Conservation (phyloP, 2,797 vertebrate genomes). For the Pteropus rufus region DNA sequence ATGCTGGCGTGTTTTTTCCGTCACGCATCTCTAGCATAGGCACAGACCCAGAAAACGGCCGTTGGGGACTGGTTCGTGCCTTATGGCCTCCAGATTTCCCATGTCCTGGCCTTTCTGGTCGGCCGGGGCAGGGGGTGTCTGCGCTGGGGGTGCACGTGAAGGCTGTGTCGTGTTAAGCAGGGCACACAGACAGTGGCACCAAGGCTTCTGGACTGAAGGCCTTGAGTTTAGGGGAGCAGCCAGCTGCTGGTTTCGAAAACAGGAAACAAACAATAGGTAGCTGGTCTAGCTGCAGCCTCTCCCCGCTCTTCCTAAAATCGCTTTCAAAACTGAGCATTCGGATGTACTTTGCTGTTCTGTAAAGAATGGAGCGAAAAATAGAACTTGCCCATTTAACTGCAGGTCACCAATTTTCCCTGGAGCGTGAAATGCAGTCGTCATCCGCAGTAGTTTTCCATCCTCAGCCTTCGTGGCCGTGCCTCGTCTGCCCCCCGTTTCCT, state of each 20-base stretch:
- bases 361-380: neutral
- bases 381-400: neutral
- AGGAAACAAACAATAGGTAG: neutral
- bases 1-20: neutral
- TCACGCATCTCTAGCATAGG: neutral
- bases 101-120: neutral
- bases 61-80: neutral
- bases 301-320: neutral
- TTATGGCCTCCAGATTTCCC: neutral
- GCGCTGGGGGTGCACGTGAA: neutral
- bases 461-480: neutral
- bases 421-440: neutral
- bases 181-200: rapidly evolving
- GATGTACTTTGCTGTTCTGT: neutral
- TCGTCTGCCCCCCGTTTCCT: neutral
- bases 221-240: neutral
- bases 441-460: neutral
- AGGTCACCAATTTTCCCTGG: neutral
- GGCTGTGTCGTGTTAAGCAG: neutral
- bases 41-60: neutral
- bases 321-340: neutral
- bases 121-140: neutral
- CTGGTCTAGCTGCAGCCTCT: neutral
- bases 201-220: neutral
- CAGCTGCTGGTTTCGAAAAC: neutral